These are phyloP conservation scores for Eristalis tenax DNA, from an alignment of 2,888 invertebrate species.

Conservation along the genomic window DNA sequence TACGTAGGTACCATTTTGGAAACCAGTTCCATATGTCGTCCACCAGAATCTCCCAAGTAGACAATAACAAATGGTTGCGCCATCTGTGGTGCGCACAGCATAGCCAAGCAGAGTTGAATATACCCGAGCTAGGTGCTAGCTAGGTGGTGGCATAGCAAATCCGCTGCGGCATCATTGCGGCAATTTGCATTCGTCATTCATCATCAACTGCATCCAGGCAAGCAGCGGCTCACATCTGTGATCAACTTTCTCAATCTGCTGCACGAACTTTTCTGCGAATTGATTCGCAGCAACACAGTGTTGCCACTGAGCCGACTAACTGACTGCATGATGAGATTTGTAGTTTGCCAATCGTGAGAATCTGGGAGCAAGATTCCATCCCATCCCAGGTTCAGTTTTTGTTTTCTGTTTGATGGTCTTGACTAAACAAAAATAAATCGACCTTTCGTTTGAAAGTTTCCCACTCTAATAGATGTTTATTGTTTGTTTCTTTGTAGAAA, in stretches of 20 bases:
- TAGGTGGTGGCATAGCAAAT: background rate
- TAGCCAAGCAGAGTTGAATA: conserved; percentile 24
- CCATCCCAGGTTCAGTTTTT: background rate
- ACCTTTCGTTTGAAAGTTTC: conserved; percentile 25
- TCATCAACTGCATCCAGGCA: conserved; percentile 23
- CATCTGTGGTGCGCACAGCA: conserved; percentile 16
- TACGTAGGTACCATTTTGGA: background rate
- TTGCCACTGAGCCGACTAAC: background rate
- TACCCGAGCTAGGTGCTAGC: conserved; percentile 4
- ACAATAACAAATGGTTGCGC: conserved; percentile 56
- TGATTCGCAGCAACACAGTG: conserved; percentile 35
- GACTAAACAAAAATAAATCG: conserved; percentile 8
- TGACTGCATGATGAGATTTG: conserved; percentile 23
- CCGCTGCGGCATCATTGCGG: conserved; percentile 41
- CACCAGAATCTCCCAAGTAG: conserved; percentile 42
- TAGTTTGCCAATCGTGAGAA: conserved; percentile 47
- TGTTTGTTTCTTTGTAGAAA: conserved; percentile 41
- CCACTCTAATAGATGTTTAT: conserved; percentile 12
- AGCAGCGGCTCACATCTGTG: conserved; percentile 43
- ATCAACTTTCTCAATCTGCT: conserved; percentile 64
- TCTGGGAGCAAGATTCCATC: background rate
- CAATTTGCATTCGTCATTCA: conserved; percentile 68
- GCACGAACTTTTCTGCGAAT: conserved; percentile 61
- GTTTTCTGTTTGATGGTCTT: background rate
- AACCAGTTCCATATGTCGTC: conserved; percentile 26